These are phyloP conservation scores for Lutra lutra DNA, from an alignment of 2,797 vertebrate species.

Conservation along the genomic window DNA sequence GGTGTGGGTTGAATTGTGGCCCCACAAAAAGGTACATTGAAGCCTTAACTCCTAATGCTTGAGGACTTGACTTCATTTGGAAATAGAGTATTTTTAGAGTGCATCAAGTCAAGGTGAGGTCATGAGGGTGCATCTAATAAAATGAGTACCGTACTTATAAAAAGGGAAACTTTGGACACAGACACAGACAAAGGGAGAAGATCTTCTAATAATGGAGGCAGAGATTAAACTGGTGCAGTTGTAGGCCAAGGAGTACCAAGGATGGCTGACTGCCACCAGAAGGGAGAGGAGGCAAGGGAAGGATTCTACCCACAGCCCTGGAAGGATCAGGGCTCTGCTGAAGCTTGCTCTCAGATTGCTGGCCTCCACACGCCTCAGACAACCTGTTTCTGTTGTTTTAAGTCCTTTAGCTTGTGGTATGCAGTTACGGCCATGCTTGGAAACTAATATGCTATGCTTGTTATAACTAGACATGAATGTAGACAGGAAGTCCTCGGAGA, in stretches of 20 bases:
- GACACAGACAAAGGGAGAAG: no score
- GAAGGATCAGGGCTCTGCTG: not conserved
- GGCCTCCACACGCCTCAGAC: not conserved
- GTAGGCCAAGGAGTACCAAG: not conserved
- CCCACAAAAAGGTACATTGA: not conserved
- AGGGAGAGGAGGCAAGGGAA: not conserved
- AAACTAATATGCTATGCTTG: rapidly evolving
- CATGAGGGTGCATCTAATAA: not conserved
- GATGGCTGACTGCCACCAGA: not conserved
- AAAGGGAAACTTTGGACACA: not conserved
- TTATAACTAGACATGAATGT: not conserved
- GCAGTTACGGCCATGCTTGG: not conserved
- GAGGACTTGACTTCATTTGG: not conserved
- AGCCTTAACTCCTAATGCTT: not conserved
- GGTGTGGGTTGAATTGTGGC: not conserved
- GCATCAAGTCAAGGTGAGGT: not conserved
- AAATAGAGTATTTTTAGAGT: not conserved
- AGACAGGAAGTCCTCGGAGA: no score
- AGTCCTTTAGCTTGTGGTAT: not conserved
- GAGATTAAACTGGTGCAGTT: rapidly evolving
- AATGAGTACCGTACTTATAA: not conserved
- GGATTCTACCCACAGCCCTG: not conserved
- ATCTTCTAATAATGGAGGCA: not conserved
- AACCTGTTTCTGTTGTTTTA: not conserved
- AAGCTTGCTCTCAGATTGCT: not conserved